Evolutionary conservation across 2,888 invertebrate species (phyloP), one percentile per base, ranked within the genome.

Genomic region (Malachius bipustulatus): DNA sequence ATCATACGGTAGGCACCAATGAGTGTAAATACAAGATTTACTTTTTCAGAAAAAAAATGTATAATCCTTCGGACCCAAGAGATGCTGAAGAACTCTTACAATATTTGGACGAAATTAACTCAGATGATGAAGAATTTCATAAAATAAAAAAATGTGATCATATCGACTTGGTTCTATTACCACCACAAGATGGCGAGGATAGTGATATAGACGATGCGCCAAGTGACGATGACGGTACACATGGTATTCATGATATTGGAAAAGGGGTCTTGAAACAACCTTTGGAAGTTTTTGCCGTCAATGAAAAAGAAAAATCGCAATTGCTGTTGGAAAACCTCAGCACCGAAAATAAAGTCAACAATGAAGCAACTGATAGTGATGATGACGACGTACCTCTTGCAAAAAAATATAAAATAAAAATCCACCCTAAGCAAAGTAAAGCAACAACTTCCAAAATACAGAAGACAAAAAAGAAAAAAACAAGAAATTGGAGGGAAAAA

Each of bases 181-280:
- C 24, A 19, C 24, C 24, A 8, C 24, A 19, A 19, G 24, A 19
- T n/a, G n/a, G 24, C 6, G 6, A 19, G n/a, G n/a, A 19, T 19
- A 19, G 24, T 19, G 24, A 19, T 19, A 19, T 19, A n/a, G 24
- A 19, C 24, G n/a, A 19, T 19, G 24, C 24, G 6, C 24, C 24
- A 8, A 19, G 24, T n/a, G n/a, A 19, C n/a, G n/a, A n/a, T 19
- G 24, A 19, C 6, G 24, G n/a, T 6, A 19, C n/a, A 6, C 6
- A n/a, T 19, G n/a, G n/a, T n/a, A n/a, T 19, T 8, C n/a, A 19
- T 19, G 24, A 19, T 19, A 19, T 19, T 19, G 24, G 24, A 19
- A 19, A 19, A 19, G n/a, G n/a, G 6, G 24, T 19, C n/a, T n/a
- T 19, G n/a, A 19, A 19, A n/a, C 24, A 19, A n/a, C 24, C 24